Conservation (phyloP, 1,140 invertebrate species). For the Brachionus calyciflorus region DNA sequence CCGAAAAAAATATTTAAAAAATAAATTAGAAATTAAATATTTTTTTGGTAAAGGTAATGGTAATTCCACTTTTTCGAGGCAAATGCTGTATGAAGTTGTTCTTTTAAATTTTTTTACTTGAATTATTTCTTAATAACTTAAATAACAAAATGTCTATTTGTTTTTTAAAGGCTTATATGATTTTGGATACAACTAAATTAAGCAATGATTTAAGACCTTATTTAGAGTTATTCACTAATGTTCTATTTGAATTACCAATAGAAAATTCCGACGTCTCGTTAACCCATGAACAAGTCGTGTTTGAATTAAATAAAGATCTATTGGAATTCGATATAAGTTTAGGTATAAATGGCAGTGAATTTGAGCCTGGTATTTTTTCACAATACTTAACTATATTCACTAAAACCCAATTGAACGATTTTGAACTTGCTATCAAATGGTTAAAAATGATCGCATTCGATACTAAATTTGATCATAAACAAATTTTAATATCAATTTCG, state of each 20-base stretch:
- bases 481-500: slow-evolving; percentile 72
- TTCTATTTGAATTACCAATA: slow-evolving; percentile 66
- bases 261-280: slow-evolving; percentile 64
- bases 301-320: slow-evolving; percentile 72
- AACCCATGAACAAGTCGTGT: slow-evolving; percentile 69
- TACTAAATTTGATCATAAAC: slow-evolving; percentile 69
- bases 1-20: no score
- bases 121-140: no score
- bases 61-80: no score
- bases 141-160: background rate
- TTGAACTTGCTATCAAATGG: slow-evolving; percentile 72
- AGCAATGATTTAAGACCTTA: slow-evolving; percentile 67
- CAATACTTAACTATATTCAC: slow-evolving; percentile 28
- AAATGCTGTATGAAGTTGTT: no score
- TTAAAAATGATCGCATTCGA: slow-evolving; percentile 72
- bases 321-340: slow-evolving; percentile 65
- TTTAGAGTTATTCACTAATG: slow-evolving; percentile 71
- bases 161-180: slow-evolving; percentile 52
- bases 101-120: no score
- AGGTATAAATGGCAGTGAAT: slow-evolving; percentile 63
- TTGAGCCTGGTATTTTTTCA: slow-evolving; percentile 33
- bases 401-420: slow-evolving; percentile 63
- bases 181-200: slow-evolving; percentile 72
- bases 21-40: no score
- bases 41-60: no score